phyloP scores from a whole-genome alignment of 2,888 invertebrate genomes.

The Ophion obscuratus region DNA sequence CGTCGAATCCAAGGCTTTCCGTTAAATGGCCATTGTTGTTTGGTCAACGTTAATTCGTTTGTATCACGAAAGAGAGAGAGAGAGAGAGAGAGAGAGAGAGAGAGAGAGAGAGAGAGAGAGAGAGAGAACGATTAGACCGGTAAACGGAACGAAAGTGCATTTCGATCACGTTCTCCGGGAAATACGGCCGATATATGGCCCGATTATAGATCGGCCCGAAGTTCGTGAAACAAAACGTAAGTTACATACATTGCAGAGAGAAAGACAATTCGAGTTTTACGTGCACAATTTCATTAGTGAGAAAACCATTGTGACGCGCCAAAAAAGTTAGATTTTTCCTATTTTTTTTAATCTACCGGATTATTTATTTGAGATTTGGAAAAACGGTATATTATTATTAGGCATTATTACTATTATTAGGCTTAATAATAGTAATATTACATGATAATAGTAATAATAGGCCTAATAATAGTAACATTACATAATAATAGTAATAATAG shows the following conservation, averaged over 20 bases:
- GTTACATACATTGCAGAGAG: conserved; percentile 4
- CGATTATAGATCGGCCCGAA: conserved; percentile 47
- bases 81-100: conserved; percentile 7
- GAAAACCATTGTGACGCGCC: no score
- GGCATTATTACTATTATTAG: no score
- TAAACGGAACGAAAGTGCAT: conserved; percentile 27
- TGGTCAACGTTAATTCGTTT: conserved; percentile 30
- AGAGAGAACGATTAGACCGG: conserved; percentile 13
- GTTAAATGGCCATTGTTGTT: conserved; percentile 52
- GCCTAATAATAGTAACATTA: no score
- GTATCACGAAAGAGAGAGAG: background rate
- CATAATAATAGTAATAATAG: no score
- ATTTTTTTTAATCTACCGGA: no score
- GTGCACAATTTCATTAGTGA: no score
- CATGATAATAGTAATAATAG: no score
- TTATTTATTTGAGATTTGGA: no score
- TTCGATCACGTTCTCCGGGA: conserved; percentile 56
- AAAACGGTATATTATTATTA: no score
- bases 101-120: conserved; percentile 14
- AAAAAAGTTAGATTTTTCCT: no score
- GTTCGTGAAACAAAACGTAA: conserved; percentile 37
- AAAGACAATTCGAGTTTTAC: background rate
- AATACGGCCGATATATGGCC: conserved; percentile 23
- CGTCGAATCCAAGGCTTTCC: conserved; percentile 73
- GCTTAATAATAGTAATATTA: no score